A percentile compares a stretch with the other conserved stretches of the same genome.
These are phyloP conservation scores for Otocyon megalotis DNA, from an alignment of 2,113 vertebrate species.

Conservation along the genomic window DNA sequence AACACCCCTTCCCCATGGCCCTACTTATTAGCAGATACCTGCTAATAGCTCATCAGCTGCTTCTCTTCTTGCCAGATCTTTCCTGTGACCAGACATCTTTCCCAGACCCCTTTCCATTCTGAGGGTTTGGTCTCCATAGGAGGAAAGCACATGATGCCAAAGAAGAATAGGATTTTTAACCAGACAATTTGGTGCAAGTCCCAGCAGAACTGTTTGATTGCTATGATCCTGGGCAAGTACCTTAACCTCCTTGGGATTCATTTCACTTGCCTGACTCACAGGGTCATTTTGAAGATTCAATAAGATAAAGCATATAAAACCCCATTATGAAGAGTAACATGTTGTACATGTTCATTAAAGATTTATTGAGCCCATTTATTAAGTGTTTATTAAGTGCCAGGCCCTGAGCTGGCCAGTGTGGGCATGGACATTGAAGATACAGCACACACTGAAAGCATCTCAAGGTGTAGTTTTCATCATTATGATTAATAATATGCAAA, in stretches of 20 bases:
- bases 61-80: not conserved
- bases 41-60: not conserved
- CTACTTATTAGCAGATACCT: not conserved
- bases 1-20: not conserved
- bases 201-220: not conserved
- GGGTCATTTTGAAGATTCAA: conserved; percentile 59
- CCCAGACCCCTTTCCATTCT: not conserved
- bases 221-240: not conserved
- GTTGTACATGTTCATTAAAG: not conserved
- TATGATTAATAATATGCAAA: not conserved
- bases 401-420: not conserved
- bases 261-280: conserved; percentile 61
- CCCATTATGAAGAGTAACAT: not conserved
- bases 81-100: not conserved
- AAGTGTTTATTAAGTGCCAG: not conserved
- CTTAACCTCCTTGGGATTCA: not conserved
- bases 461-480: not conserved
- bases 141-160: not conserved
- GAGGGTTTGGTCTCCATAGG: not conserved
- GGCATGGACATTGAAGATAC: not conserved
- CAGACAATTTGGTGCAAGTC: not conserved
- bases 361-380: conserved; percentile 17
- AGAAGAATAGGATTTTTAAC: not conserved
- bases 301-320: conserved; percentile 58
- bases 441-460: not conserved